Percentiles rank a stretch among this genome's conserved stretches.
Evolutionary conservation across 2,797 vertebrate species (phyloP).

Genomic region (Schizopygopsis pylzovi): DNA sequence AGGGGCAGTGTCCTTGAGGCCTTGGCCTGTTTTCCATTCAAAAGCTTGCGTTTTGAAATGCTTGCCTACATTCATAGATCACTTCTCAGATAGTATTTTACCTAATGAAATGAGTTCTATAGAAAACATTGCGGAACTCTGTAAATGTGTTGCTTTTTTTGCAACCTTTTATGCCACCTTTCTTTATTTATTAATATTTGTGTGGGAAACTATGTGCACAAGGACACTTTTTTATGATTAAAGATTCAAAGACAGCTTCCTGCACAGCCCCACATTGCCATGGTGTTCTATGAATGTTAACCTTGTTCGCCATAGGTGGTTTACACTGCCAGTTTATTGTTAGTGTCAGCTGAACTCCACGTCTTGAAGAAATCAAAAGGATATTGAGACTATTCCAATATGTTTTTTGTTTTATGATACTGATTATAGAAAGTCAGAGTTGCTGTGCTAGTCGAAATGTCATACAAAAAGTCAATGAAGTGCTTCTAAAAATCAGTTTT

Average conservation of each 20-base stretch:
- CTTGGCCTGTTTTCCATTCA: neutral
- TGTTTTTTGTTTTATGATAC: neutral
- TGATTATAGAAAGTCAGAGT: neutral
- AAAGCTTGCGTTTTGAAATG: slow-evolving; percentile 21
- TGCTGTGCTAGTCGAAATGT: neutral
- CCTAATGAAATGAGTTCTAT: slow-evolving; percentile 24
- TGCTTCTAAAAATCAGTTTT: too few species aligned
- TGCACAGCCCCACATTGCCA: neutral
- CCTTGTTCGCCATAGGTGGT: neutral
- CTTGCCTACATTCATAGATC: slow-evolving; percentile 27
- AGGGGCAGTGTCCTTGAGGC: slow-evolving; percentile 20
- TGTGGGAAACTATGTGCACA: slow-evolving; percentile 9
- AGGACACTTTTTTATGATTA: slow-evolving; percentile 13
- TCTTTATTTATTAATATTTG: slow-evolving; percentile 9
- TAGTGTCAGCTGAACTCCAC: slow-evolving; percentile 9
- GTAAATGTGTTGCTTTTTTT: neutral
- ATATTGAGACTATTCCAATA: slow-evolving; percentile 13
- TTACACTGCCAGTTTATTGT: slow-evolving; percentile 3
- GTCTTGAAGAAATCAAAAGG: neutral
- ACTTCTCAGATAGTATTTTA: slow-evolving; percentile 7
- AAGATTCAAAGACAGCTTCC: slow-evolving; percentile 12
- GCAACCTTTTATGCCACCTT: neutral
- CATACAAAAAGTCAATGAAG: neutral
- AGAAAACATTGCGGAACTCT: slow-evolving; percentile 19
- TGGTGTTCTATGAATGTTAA: slow-evolving; percentile 20